These are phyloP conservation scores for Idaea straminata DNA, from an alignment of 2,888 invertebrate genomes.

Conservation along the genomic window DNA sequence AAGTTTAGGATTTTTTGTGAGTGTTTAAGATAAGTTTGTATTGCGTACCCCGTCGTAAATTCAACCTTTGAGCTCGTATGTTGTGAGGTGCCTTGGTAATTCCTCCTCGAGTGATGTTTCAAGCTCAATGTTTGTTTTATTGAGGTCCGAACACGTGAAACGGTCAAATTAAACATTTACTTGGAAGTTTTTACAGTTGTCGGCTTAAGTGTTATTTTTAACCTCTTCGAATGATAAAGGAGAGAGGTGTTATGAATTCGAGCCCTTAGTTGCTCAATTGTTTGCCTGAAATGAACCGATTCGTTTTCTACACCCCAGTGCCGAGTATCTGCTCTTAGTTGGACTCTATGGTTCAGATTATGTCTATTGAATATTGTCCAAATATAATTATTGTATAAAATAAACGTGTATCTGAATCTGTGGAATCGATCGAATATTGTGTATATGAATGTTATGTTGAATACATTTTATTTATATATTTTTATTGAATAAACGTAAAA, in stretches of 20 bases:
- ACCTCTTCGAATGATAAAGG: neutral
- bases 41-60: neutral
- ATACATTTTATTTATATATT: too few relatives aligned
- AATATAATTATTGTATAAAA: too few relatives aligned
- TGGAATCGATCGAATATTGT: too few relatives aligned
- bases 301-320: too few relatives aligned
- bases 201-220: neutral
- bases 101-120: neutral
- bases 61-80: neutral
- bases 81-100: neutral
- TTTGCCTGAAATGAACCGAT: too few relatives aligned
- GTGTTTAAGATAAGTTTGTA: conserved; percentile 17
- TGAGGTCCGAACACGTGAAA: neutral
- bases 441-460: too few relatives aligned
- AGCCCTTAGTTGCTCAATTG: neutral
- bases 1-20: neutral
- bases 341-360: too few relatives aligned
- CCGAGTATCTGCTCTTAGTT: too few relatives aligned
- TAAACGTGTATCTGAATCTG: too few relatives aligned
- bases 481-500: too few relatives aligned
- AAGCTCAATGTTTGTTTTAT: neutral
- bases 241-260: neutral
- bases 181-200: neutral
- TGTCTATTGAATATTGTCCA: too few relatives aligned
- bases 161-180: neutral